These are phyloP conservation scores for Allobates femoralis DNA, from an alignment of 2,797 vertebrate genomes.

Conservation along the genomic window DNA sequence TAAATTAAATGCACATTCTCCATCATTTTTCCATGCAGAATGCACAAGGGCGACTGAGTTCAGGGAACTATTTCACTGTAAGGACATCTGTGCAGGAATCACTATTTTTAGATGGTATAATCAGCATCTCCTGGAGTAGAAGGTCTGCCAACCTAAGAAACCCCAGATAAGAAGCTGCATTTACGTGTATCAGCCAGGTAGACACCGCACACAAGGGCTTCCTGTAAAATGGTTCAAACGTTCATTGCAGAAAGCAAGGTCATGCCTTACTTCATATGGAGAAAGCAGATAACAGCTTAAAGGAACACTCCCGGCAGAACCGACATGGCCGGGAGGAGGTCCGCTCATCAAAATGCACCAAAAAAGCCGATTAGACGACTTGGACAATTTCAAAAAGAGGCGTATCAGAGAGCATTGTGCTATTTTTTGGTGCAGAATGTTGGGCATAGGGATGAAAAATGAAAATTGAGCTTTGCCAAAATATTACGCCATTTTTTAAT, in stretches of 20 bases:
- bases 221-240: neutral
- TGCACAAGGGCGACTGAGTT: neutral
- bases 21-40: neutral
- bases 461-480: too few relatives aligned
- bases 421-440: too few relatives aligned
- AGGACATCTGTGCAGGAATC: conserved; percentile 15
- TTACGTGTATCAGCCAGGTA: conserved; percentile 17
- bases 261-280: neutral
- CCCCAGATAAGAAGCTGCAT: conserved; percentile 37
- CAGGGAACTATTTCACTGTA: neutral
- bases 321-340: too few relatives aligned
- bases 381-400: too few relatives aligned
- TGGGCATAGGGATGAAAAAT: too few relatives aligned
- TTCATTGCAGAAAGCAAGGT: neutral
- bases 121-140: conserved; percentile 30
- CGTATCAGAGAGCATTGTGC: too few relatives aligned
- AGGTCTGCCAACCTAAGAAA: conserved; percentile 46
- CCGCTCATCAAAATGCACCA: neutral
- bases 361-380: neutral
- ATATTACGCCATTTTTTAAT: too few relatives aligned
- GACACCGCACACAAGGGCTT: neutral
- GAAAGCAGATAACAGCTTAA: conserved; percentile 3
- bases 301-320: neutral
- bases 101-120: conserved; percentile 37
- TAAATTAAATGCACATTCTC: neutral